phyloP scores from a whole-genome alignment of 2,888 invertebrate genomes.

The Lomographa bimaculata region DNA sequence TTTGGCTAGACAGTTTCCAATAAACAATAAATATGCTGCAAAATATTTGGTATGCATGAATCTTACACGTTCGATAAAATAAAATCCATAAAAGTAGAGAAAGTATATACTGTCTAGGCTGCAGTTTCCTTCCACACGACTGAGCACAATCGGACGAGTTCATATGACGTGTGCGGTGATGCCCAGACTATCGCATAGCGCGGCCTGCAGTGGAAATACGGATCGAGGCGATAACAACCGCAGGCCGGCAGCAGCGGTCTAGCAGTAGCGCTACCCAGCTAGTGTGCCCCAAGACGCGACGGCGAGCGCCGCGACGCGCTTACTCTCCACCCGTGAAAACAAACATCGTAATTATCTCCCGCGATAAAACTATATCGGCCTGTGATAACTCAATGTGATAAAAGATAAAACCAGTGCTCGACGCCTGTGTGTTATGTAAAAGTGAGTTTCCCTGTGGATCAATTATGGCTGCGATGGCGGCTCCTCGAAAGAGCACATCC shows the following conservation, averaged over 20 bases:
- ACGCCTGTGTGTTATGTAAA: constrained; percentile 78
- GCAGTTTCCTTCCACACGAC: constrained; percentile 15
- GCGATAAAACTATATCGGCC: constrained; percentile 70
- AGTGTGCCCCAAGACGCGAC: constrained; percentile 63
- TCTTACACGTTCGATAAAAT: not conserved
- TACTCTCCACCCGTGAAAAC: constrained; percentile 54
- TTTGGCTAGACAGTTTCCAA: no score
- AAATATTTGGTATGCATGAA: no score
- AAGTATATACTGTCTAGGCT: no score
- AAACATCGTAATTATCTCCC: constrained; percentile 73
- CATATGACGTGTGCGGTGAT: constrained; percentile 1
- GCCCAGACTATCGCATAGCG: constrained; percentile 2
- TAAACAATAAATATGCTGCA: no score
- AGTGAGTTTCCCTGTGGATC: constrained; percentile 48
- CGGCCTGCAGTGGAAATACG: constrained; percentile 26
- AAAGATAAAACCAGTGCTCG: constrained; percentile 75
- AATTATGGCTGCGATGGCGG: constrained; percentile 70
- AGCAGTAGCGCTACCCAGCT: constrained; percentile 31
- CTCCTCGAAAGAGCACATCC: constrained; percentile 78
- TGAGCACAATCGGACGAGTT: constrained; percentile 10
- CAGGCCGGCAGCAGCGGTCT: constrained; percentile 28
- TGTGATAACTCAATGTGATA: constrained; percentile 62
- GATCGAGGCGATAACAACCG: constrained; percentile 37
- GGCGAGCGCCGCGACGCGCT: constrained; percentile 57
- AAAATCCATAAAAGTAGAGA: constrained; percentile 2